Evolutionary conservation across 1,140 invertebrate genomes (phyloP).

Genomic region (Dinothrombium tinctorium): DNA sequence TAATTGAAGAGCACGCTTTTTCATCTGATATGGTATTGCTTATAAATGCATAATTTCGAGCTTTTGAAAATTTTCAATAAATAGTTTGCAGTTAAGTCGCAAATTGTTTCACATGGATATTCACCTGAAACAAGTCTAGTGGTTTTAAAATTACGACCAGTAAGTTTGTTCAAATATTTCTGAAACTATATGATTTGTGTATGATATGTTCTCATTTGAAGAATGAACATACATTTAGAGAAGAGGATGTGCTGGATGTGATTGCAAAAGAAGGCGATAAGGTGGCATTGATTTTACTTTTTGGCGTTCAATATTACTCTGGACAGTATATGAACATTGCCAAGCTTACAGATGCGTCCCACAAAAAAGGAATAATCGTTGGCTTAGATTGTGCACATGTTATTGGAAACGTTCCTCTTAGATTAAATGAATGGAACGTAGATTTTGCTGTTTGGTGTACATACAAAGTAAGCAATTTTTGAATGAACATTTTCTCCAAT

Average conservation of each 20-base stretch:
- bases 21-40: constrained; percentile 30
- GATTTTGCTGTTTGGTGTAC: constrained; percentile 41
- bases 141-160: constrained; percentile 26
- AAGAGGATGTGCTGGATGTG: constrained; percentile 29
- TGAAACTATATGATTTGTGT: background rate
- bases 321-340: constrained; percentile 34
- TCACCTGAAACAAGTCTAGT: constrained; percentile 26
- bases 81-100: constrained; percentile 34
- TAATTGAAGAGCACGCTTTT: constrained; percentile 33
- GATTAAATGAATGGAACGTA: constrained; percentile 35
- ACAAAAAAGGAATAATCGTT: constrained; percentile 28
- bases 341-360: constrained; percentile 27
- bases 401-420: constrained; percentile 32
- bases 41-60: constrained; percentile 3
- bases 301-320: constrained; percentile 37
- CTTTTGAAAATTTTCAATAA: constrained; percentile 12
- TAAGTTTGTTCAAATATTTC: constrained; percentile 13
- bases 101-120: constrained; percentile 28
- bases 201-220: constrained; percentile 12
- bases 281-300: constrained; percentile 31
- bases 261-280: constrained; percentile 29
- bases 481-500: background rate
- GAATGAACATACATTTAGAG: constrained; percentile 26
- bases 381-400: constrained; percentile 39
- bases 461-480: constrained; percentile 27